Conservation (phyloP, 2,888 invertebrate species). For the Dasysyrphus tricinctus region DNA sequence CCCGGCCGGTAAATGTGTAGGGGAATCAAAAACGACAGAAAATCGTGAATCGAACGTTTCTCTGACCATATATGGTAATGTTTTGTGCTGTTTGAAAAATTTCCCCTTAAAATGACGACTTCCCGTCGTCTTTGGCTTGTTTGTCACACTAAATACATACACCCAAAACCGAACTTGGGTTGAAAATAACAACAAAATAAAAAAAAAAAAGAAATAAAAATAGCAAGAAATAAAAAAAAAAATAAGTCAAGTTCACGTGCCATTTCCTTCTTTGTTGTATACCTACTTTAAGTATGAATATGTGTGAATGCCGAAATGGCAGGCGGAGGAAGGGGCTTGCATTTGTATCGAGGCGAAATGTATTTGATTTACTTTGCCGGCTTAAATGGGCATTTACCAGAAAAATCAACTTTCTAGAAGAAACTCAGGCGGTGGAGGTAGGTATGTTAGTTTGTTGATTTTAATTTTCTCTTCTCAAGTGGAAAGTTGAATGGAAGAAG, state of each 20-base stretch:
- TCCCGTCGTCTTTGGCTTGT: conserved; percentile 8
- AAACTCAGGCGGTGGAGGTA: conserved; percentile 19
- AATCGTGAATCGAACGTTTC: conserved; percentile 77
- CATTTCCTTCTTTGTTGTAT: conserved; percentile 49
- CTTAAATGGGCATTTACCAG: conserved; percentile 69
- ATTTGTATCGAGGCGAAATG: background rate
- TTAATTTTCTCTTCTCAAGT: conserved; percentile 68
- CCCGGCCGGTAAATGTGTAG: conserved; percentile 63
- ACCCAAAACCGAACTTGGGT: conserved; percentile 70
- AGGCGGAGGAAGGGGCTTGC: background rate
- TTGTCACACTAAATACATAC: conserved; percentile 38
- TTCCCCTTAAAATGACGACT: conserved; percentile 62
- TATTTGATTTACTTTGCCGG: conserved; percentile 51
- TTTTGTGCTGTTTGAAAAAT: conserved; percentile 77
- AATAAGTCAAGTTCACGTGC: conserved; percentile 74
- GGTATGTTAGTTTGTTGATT: background rate
- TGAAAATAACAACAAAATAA: conserved; percentile 7
- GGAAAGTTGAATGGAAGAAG: conserved; percentile 63
- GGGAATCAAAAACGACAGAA: conserved; percentile 37
- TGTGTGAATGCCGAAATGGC: background rate
- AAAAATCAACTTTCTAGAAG: conserved; percentile 64
- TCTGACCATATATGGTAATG: conserved; percentile 83
- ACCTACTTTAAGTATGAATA: background rate
- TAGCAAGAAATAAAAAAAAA: conserved; percentile 48
- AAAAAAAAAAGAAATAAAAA: conserved; percentile 18